These are phyloP conservation scores for Megaceryle torquata DNA, from an alignment of 2,113 vertebrate species.

Conservation along the genomic window DNA sequence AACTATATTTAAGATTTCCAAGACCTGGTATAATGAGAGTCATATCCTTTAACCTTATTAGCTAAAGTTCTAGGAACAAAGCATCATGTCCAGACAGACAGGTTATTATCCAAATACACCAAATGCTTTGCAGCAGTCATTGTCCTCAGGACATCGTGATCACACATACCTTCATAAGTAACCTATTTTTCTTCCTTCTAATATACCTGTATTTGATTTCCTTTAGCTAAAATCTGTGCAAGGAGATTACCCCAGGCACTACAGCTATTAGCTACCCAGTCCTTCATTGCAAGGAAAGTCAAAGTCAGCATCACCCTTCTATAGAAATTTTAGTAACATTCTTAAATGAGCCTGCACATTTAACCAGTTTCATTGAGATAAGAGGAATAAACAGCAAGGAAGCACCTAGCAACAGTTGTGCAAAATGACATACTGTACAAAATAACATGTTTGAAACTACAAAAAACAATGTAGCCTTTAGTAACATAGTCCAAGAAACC, in stretches of 20 bases:
- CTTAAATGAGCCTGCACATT: background rate
- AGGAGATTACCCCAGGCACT: background rate
- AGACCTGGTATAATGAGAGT: rapidly evolving
- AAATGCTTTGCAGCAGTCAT: background rate
- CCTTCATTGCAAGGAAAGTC: background rate
- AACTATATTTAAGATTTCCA: background rate
- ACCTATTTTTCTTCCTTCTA: background rate
- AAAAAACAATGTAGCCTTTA: no score
- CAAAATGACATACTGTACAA: no score
- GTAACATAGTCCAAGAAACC: no score
- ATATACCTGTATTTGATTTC: background rate
- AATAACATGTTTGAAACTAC: no score
- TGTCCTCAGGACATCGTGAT: background rate
- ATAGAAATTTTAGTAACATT: background rate
- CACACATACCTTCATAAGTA: background rate
- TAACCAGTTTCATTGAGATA: background rate
- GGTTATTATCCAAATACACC: background rate
- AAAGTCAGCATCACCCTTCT: background rate
- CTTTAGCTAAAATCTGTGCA: background rate
- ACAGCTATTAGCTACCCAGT: background rate
- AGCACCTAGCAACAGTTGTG: no score
- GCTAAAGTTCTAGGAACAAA: background rate
- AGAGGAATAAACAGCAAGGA: no score
- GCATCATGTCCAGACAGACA: background rate
- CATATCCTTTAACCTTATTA: background rate